phyloP scores from a whole-genome alignment of 2,113 vertebrate genomes.

The Dromaius novaehollandiae region DNA sequence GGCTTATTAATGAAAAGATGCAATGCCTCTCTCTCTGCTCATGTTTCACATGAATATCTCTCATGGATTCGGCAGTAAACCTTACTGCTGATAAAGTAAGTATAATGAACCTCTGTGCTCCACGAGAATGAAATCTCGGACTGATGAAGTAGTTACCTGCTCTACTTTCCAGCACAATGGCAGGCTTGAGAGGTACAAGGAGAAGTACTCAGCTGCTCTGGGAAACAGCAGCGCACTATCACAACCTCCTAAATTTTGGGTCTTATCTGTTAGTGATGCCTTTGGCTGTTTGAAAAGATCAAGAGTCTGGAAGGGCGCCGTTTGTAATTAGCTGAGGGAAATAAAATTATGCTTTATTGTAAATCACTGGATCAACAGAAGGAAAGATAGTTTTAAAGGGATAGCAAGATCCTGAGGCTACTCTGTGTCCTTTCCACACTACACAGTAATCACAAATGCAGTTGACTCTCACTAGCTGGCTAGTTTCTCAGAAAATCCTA shows the following conservation, averaged over 20 bases:
- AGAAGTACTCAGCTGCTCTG: background rate
- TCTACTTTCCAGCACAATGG: conserved; percentile 21
- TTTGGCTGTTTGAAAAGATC: conserved; percentile 6
- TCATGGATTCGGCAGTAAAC: conserved; percentile 84
- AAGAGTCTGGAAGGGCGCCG: conserved; percentile 1
- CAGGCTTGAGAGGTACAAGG: background rate
- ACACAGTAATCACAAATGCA: background rate
- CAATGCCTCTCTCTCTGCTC: conserved; percentile 80
- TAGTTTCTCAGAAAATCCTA: background rate
- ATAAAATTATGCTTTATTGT: conserved; percentile 10
- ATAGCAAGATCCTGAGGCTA: conserved; percentile 38
- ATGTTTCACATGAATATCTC: conserved; percentile 83
- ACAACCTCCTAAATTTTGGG: background rate
- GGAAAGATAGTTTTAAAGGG: conserved; percentile 42
- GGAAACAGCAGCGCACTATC: background rate
- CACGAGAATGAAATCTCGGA: conserved; percentile 46
- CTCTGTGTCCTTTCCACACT: background rate
- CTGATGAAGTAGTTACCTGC: conserved; percentile 57
- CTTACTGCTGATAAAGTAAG: conserved; percentile 80
- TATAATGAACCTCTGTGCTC: conserved; percentile 78
- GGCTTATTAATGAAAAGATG: conserved; percentile 86
- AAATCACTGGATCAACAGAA: conserved; percentile 25
- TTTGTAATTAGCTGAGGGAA: conserved; percentile 14
- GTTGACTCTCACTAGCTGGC: background rate
- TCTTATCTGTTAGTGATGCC: background rate